These are phyloP conservation scores for Carassius auratus DNA, from an alignment of 2,113 vertebrate species.

Conservation along the genomic window DNA sequence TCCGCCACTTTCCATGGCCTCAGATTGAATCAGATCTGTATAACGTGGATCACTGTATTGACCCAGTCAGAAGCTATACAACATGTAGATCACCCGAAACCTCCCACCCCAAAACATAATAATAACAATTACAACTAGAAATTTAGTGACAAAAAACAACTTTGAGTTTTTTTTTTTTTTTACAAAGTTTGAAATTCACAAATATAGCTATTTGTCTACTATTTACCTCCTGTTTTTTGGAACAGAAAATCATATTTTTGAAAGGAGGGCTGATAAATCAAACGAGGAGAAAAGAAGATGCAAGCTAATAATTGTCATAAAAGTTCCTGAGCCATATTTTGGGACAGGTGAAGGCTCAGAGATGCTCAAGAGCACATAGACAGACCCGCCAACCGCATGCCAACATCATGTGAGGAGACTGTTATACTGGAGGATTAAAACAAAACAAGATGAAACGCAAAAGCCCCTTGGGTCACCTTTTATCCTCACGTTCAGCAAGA, in stretches of 20 bases:
- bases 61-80: slow-evolving; percentile 58
- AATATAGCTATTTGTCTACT: slow-evolving; percentile 71
- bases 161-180: slow-evolving; percentile 58
- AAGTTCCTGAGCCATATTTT: slow-evolving; percentile 49
- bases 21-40: slow-evolving; percentile 68
- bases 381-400: neutral
- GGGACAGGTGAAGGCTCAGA: slow-evolving; percentile 45
- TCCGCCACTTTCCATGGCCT: slow-evolving; percentile 70
- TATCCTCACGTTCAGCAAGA: neutral
- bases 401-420: neutral
- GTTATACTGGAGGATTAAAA: slow-evolving; percentile 20
- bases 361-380: slow-evolving; percentile 60
- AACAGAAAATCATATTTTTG: slow-evolving; percentile 62
- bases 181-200: slow-evolving; percentile 81
- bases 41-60: slow-evolving; percentile 68
- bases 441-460: neutral
- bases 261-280: slow-evolving; percentile 39
- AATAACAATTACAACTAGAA: slow-evolving; percentile 65
- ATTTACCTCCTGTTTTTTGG: slow-evolving; percentile 59
- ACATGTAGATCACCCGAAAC: slow-evolving; percentile 19
- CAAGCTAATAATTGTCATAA: neutral
- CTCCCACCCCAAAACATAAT: slow-evolving; percentile 30
- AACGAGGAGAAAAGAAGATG: slow-evolving; percentile 41
- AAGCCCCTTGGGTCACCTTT: neutral
- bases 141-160: slow-evolving; percentile 75